Base-by-base conservation (phyloP, 2,888 invertebrate species). In the Electrophaes corylata region DNA sequence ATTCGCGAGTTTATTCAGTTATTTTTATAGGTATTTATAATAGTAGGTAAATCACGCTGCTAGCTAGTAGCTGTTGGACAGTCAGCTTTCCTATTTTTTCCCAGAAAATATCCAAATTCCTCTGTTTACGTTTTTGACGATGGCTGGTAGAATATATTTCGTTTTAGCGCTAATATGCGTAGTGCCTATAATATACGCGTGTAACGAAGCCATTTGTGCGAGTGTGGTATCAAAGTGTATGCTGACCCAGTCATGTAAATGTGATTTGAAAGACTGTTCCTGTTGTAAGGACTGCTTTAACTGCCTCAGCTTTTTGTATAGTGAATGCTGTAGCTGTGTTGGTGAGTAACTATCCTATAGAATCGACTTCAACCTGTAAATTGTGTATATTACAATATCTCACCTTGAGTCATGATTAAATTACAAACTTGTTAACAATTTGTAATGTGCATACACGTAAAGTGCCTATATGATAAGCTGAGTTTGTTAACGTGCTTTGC, bases 201-300 rank as follows among this genome's bases (percentile, higher is more conserved):
- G 98, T 84, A 98, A 98, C 83, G 98, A 98, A 90, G 96, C 97
- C 23, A 95, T 98, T 54, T 99, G 99, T 90, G 98, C 97, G 18
- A 97, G 98, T 76, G 96, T 98, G 52, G 99, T 99, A 47, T 98
- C 98, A 78, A 98, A 98, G 88, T 99, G 99, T 85, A 96, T 98
- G 95, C 92, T 99, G 64, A 98, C 98, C 11, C 97, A 98, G 83
- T 97, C 98, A 48, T 99, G 99, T 91, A 98, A 98, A 84, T 99
- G 99, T 87, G 98, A 98, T 82, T 92, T 97, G 73, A 96, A 95
- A 76, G 97, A 96, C 81, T 98, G 98, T 80, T 95, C 96, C n/a
- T 98, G 98, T 81, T 98, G 98, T 89, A 96, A 96, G 75, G 98
- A 98, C 80, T 99, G 99, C 78, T 96, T 95, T 72, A 96, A 94